Percentiles rank a stretch among this genome's conserved stretches.
These are phyloP conservation scores for Archegozetes longisetosus DNA, from an alignment of 1,140 invertebrate genomes.

Conservation along the genomic window DNA sequence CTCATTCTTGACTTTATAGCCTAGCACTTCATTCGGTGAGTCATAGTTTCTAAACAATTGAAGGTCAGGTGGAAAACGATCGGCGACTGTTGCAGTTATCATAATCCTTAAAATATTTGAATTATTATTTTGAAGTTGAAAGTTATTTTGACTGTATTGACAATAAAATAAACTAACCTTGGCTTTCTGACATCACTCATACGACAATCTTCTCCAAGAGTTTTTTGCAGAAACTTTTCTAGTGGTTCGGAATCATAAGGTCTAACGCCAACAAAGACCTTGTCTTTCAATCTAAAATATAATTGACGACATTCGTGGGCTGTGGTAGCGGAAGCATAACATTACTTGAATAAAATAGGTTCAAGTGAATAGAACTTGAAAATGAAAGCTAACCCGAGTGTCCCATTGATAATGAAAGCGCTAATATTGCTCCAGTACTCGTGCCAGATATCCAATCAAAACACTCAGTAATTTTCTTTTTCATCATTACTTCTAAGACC, in stretches of 20 bases:
- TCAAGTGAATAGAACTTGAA: neutral
- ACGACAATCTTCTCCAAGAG: constrained; percentile 59
- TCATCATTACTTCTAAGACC: constrained; percentile 53
- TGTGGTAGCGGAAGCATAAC: constrained; percentile 26
- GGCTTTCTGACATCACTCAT: constrained; percentile 19
- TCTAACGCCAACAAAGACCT: constrained; percentile 59
- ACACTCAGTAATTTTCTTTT: constrained; percentile 50
- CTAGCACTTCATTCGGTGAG: constrained; percentile 46
- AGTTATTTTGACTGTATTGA: neutral
- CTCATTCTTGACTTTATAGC: constrained; percentile 20
- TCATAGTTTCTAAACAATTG: constrained; percentile 88
- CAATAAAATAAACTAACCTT: neutral
- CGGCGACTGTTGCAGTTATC: constrained; percentile 74
- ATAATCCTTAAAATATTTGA: constrained; percentile 43
- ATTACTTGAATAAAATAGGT: neutral
- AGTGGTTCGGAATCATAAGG: constrained; percentile 73
- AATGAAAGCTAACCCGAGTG: neutral
- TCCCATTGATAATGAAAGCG: neutral
- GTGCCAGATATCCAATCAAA: constrained; percentile 98
- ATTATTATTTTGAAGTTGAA: neutral
- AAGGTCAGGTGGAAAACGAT: constrained; percentile 78
- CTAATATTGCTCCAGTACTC: constrained; percentile 77
- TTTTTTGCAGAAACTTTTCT: constrained; percentile 74
- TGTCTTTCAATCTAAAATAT: constrained; percentile 83
- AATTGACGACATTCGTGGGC: constrained; percentile 45